phyloP scores from a whole-genome alignment of 2,888 invertebrate species.

The Onchidella celtica region DNA sequence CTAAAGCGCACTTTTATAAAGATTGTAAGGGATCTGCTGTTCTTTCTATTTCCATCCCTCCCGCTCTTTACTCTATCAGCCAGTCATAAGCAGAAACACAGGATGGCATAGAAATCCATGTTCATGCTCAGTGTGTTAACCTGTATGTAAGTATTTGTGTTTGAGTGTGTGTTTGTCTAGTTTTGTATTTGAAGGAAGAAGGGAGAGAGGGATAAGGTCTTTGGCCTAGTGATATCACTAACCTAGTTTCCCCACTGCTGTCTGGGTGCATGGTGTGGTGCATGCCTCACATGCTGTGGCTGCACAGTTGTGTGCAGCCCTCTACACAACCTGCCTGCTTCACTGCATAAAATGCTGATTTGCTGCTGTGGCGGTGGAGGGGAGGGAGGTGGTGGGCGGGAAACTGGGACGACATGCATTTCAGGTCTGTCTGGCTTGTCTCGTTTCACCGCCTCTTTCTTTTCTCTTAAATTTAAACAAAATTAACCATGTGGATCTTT shows the following conservation, averaged over 20 bases:
- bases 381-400: slow-evolving; percentile 30
- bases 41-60: slow-evolving; percentile 16
- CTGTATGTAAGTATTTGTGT: no score
- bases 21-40: neutral
- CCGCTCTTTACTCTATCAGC: neutral
- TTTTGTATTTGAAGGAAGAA: neutral
- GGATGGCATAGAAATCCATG: no score
- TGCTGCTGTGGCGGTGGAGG: slow-evolving; percentile 41
- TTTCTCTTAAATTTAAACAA: slow-evolving; percentile 7
- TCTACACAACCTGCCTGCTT: slow-evolving; percentile 50
- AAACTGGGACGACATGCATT: slow-evolving; percentile 45
- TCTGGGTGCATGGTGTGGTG: slow-evolving; percentile 45
- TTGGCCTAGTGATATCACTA: slow-evolving; percentile 32
- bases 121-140: no score
- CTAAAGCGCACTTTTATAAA: neutral
- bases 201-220: slow-evolving; percentile 4
- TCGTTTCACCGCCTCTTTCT: slow-evolving; percentile 21
- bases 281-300: slow-evolving; percentile 42
- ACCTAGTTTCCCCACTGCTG: slow-evolving; percentile 46
- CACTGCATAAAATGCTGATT: slow-evolving; percentile 46
- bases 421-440: slow-evolving; percentile 45
- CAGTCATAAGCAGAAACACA: no score
- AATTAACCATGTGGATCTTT: slow-evolving; percentile 3
- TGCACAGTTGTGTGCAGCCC: slow-evolving; percentile 36
- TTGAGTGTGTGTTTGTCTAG: no score